Evolutionary conservation across 2,888 invertebrate species (phyloP), one percentile per base, ranked within the genome.

Genomic region (Falcaria lacertinaria): DNA sequence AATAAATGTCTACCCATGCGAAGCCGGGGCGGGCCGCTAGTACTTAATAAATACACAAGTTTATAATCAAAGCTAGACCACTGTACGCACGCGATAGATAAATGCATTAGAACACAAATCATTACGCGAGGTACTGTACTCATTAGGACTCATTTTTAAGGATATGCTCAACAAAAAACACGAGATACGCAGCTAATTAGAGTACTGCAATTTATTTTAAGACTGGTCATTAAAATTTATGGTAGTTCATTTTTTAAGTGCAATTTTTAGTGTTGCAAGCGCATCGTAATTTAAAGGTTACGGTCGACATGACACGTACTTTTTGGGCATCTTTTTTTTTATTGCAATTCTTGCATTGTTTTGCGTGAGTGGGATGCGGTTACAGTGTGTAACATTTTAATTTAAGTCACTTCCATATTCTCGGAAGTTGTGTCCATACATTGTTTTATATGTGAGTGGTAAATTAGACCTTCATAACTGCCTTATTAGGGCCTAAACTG

Each of bases 291-390:
- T 37, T 37, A 37, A 19, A 37, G 22, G 37, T 37, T 22, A 22
- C 22, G 37, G n/a, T 22, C 14, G 22, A 15, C 25, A 14, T 19
- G 37, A 69, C 67, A 69, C 73, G 75, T 45, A 64, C 66, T 57
- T 55, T 50, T 60, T 75, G 76, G 73, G 73, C 48, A 52, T 67
- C 64, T 65, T 67, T 55, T 64, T 57, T 68, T 73, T 73, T 75
- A 71, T 71, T 78, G 74, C 75, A 76, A 59, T 50, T 60, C 51
- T 54, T 75, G 77, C 81, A 82, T 84, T 84, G 81, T 84, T 81
- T 67, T 66, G 64, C 71, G 57, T 55, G 50, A 54, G 52, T 49
- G 64, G 54, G 77, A 47, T 25, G 57, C 46, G 57, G 64, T 60
- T 57, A 73, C 49, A 66, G 40, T 50, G 48, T 39, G 39, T 33